Percentiles rank a stretch among this genome's conserved stretches.
These are phyloP conservation scores for Eurois occulta DNA, from an alignment of 2,888 invertebrate species.

Conservation along the genomic window DNA sequence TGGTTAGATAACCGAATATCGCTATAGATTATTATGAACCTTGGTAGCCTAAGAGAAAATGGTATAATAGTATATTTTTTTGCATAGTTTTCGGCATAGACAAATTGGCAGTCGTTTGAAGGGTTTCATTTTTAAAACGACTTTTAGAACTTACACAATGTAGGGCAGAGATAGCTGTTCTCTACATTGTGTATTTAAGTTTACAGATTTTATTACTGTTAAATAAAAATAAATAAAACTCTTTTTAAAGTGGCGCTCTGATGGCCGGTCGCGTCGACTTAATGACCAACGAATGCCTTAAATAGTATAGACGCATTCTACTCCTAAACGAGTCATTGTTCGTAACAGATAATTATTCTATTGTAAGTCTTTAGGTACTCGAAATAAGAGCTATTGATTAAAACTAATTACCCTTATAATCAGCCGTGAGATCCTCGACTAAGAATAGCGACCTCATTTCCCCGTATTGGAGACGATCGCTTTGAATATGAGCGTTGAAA, in stretches of 20 bases:
- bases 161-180: too few relatives aligned
- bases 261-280: too few relatives aligned
- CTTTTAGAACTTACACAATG: too few relatives aligned
- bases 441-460: conserved; percentile 2
- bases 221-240: too few relatives aligned
- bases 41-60: too few relatives aligned
- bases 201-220: too few relatives aligned
- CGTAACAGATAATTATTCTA: background rate
- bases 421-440: background rate
- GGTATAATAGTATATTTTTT: background rate
- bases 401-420: background rate
- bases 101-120: background rate
- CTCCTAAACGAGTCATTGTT: too few relatives aligned
- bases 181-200: too few relatives aligned
- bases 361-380: background rate
- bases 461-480: background rate
- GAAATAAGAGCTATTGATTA: background rate
- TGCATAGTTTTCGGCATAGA: background rate
- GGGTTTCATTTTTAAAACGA: background rate
- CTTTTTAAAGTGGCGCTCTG: too few relatives aligned
- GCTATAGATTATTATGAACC: too few relatives aligned
- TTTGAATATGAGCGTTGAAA: background rate
- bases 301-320: too few relatives aligned
- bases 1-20: background rate
- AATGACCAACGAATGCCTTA: too few relatives aligned